phyloP scores from a whole-genome alignment of 2,888 invertebrate genomes.

The Buathra laborator region DNA sequence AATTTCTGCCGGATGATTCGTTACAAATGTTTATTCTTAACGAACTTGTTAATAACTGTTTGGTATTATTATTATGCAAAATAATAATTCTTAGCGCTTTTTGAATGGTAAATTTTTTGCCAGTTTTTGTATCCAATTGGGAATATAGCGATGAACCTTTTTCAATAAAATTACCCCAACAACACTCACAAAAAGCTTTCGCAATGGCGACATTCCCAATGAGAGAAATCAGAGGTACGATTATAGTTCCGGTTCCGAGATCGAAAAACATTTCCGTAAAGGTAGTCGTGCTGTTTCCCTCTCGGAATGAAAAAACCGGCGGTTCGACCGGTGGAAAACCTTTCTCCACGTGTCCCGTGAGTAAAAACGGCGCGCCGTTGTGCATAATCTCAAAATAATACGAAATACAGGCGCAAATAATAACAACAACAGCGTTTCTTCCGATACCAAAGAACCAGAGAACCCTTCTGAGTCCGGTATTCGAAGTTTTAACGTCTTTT shows the following conservation, averaged over 20 bases:
- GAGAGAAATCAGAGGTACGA: slow-evolving; percentile 91
- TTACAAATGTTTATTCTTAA: too few species aligned
- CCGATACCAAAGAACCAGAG: slow-evolving; percentile 89
- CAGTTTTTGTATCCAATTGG: too few species aligned
- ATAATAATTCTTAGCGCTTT: too few species aligned
- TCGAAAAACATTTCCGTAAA: slow-evolving; percentile 87
- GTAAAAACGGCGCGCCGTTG: slow-evolving; percentile 86
- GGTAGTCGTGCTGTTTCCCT: slow-evolving; percentile 86
- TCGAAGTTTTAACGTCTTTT: slow-evolving; percentile 86
- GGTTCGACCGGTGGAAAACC: slow-evolving; percentile 87
- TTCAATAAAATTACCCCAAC: neutral
- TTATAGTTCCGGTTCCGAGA: slow-evolving; percentile 89
- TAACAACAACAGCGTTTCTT: slow-evolving; percentile 90
- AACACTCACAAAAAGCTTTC: slow-evolving; percentile 92
- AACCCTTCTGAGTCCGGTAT: slow-evolving; percentile 84
- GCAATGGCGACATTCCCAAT: slow-evolving; percentile 93
- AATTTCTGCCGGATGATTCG: too few species aligned
- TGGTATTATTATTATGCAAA: too few species aligned
- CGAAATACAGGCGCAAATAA: slow-evolving; percentile 87
- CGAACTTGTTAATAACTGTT: too few species aligned
- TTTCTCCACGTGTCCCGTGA: slow-evolving; percentile 88
- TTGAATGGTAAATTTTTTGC: too few species aligned
- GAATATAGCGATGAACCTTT: neutral
- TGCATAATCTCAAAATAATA: slow-evolving; percentile 86
- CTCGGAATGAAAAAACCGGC: slow-evolving; percentile 86